Evolutionary conservation across 2,797 vertebrate genomes (phyloP).

Genomic region (Sebastes flavidus): DNA sequence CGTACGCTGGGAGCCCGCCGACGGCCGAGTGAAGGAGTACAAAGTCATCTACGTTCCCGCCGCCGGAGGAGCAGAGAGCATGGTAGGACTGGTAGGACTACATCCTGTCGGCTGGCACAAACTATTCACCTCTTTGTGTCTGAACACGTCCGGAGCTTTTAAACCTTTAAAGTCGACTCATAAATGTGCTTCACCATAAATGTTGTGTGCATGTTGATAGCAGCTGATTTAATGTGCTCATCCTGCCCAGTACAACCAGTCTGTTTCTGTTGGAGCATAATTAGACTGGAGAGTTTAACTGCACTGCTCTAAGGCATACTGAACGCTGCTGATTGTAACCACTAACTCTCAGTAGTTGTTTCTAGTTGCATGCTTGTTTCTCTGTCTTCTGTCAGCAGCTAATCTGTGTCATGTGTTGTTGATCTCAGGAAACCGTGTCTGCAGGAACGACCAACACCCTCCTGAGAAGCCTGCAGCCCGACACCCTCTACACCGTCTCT

Average conservation of each 20-base stretch:
- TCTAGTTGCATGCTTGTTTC: not conserved
- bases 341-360: not conserved
- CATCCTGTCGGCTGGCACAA: not conserved
- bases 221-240: not conserved
- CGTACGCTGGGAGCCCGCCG: constrained; percentile 94
- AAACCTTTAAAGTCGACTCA: not conserved
- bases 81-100: constrained; percentile 77
- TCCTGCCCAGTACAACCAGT: not conserved
- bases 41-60: constrained; percentile 90
- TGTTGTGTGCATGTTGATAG: not conserved
- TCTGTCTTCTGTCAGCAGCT: not conserved
- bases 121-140: not conserved
- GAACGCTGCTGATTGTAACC: not conserved
- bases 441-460: constrained; percentile 87
- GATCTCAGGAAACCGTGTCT: constrained; percentile 87
- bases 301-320: not conserved
- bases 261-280: too few species aligned
- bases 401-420: not conserved
- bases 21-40: constrained; percentile 93
- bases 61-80: constrained; percentile 85
- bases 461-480: constrained; percentile 88
- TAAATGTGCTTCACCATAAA: not conserved
- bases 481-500: constrained; percentile 90
- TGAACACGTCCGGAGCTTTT: not conserved
- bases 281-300: not conserved